phyloP scores from a whole-genome alignment of 2,888 invertebrate genomes.

The Drosophila eohydei region DNA sequence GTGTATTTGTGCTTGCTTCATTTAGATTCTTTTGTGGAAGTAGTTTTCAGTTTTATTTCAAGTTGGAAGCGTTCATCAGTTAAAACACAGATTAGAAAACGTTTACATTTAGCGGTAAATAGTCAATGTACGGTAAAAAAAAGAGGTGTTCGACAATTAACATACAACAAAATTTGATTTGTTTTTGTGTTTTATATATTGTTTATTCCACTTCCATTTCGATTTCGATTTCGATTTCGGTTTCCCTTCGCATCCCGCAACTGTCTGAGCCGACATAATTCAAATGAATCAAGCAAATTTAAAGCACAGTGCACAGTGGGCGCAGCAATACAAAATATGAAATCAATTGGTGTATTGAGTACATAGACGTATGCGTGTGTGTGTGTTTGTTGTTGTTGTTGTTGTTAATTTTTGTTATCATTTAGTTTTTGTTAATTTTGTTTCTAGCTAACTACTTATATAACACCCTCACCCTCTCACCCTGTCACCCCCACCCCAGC shows the following conservation, averaged over 20 bases:
- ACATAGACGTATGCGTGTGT: neutral
- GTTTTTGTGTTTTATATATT: too few species aligned
- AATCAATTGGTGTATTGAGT: slow-evolving; percentile 3
- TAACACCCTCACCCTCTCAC: neutral
- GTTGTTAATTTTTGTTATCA: neutral
- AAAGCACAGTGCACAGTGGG: slow-evolving; percentile 5
- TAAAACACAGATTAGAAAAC: slow-evolving; percentile 7
- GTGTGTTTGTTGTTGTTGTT: neutral
- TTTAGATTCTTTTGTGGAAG: neutral
- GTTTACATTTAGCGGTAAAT: slow-evolving; percentile 17
- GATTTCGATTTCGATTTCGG: too few species aligned
- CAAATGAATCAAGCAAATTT: neutral
- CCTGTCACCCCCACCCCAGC: neutral
- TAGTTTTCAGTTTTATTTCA: slow-evolving; percentile 4
- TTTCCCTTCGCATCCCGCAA: neutral
- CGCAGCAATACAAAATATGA: neutral
- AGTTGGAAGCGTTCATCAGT: slow-evolving; percentile 27
- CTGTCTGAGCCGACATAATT: neutral
- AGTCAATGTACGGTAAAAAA: neutral
- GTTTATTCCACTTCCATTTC: too few species aligned
- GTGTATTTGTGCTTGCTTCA: slow-evolving; percentile 23
- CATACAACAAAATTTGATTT: slow-evolving; percentile 1
- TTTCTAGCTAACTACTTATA: slow-evolving; percentile 34
- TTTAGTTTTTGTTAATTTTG: neutral
- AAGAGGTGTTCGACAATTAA: slow-evolving; percentile 3